Base-by-base conservation (phyloP, 1,140 invertebrate genomes). In the Homalodisca vitripennis region DNA sequence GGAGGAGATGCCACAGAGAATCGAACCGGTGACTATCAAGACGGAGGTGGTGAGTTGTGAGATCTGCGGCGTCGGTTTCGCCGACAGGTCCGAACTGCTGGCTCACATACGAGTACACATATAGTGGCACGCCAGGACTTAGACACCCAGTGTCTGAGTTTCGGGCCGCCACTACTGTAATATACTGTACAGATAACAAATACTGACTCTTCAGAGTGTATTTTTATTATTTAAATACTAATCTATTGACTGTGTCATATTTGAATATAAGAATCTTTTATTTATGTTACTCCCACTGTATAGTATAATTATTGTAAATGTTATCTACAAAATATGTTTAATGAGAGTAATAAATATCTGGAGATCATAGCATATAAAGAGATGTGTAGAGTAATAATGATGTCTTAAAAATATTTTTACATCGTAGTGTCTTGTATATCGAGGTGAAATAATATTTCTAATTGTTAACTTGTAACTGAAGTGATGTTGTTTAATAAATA, bases 71-170 rank as follows among this genome's bases (percentile, higher is more conserved):
- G 84, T 86, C 68, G 84, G 88, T 60, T 93, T 93, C 78, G 81
- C 85, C 0, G 86, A 88, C 71, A 85, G 89, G 47, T 86, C 87
- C 46, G 88, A 91, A 70, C 80, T 92, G 13, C 78, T 92, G 48
- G 82, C 88, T 1, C 91, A 92, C 78, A 90, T 93, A 69, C 88
- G 89, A 20, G 87, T 92, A 75, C 90, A 93, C 78, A 92, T 92
- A 81, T 92, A 74, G 67, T 71, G 63, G 26, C 67, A 69, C 63
- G 63, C 63, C 22, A 24, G 22, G 6, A 47, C 63, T 66, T 66
- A 66, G 63, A 63, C 29, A 14, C 2, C n/a, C n/a, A n/a, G n/a
- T n/a, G 26, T 63, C 60, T 63, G 34, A 63, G 60, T 63, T 26
- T 60, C 48, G 48, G 48, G 22, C 48, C 3, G 3, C 22, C 48